Evolutionary conservation across 2,797 vertebrate genomes (phyloP), one percentile per base, ranked within the genome.

Genomic region (Cossypha heuglini): DNA sequence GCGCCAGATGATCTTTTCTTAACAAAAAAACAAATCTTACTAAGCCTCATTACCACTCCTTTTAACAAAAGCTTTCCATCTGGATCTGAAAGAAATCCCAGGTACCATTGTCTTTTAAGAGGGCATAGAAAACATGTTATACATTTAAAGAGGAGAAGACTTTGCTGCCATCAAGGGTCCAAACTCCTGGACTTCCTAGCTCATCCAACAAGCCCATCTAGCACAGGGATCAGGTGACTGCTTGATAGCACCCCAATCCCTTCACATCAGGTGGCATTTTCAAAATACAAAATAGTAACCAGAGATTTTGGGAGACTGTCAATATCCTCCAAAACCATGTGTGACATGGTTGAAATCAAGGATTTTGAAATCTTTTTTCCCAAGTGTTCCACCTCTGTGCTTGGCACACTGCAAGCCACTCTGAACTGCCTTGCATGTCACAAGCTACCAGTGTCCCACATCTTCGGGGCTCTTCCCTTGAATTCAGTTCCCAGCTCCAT

Each of bases 21-120:
- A 95, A 96, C 96, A 97, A 96, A 97, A 96, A 96, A 90, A 64
- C 83, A 97, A 93, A 91, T 94, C 97, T 97, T 97, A 94, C 97
- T 94, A 94, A 97, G 96, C 97, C 97, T 98, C 97, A 97, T 98
- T 98, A 97, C 93, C 93, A 89, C 67, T 94, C 75, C 85, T 92
- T 88, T 59, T 90, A 90, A 96, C 73, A 96, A 97, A 97, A 96
- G 94, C 93, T 94, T 91, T 93, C 96, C 96, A 95, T 95, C 79
- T 80, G 87, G 80, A 97, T 94, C 75, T 94, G 92, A 97, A 96
- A 96, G 96, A 85, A 95, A 93, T 86, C 83, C 62, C 16, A 79
- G 86, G 94, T 87, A 92, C 61, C 79, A 88, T 82, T 95, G 75
- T 91, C 71, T 97, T 92, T 95, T 92, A 91, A 97, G 92, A 94